A percentile compares a stretch with the other conserved stretches of the same genome.
Evolutionary conservation across 2,797 vertebrate genomes (phyloP).

Genomic region (Syndactyla subalaris): DNA sequence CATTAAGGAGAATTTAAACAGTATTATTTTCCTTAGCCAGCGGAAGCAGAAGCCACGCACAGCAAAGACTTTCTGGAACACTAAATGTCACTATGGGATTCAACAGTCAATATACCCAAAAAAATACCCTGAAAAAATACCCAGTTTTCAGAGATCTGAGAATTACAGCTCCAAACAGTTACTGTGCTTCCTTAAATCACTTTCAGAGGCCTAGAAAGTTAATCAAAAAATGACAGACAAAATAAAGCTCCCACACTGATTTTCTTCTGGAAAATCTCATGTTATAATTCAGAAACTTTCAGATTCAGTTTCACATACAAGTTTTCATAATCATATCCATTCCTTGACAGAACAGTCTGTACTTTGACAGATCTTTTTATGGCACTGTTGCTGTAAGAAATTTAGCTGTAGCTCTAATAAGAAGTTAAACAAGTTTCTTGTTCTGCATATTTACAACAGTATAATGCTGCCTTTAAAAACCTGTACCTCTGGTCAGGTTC

Average conservation of each 20-base stretch:
- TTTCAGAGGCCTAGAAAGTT: neutral
- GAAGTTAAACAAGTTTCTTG: neutral
- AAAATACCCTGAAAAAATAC: neutral
- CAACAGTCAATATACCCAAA: neutral
- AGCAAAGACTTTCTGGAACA: neutral
- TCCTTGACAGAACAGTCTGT: neutral
- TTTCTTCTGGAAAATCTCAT: neutral
- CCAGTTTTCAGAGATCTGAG: neutral
- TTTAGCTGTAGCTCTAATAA: neutral
- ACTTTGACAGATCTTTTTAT: neutral
- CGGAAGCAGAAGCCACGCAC: accelerated
- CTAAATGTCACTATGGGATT: neutral
- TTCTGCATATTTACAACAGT: neutral
- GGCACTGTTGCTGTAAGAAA: neutral
- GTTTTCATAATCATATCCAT: neutral
- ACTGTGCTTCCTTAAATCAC: neutral
- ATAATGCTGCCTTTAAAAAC: neutral
- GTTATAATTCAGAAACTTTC: neutral
- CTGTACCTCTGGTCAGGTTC: neutral
- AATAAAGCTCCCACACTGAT: neutral
- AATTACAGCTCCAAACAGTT: neutral
- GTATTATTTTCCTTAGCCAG: neutral
- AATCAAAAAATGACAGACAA: neutral
- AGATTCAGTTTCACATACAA: neutral
- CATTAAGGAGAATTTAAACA: neutral